Base-by-base conservation (phyloP, 2,888 invertebrate genomes). In the Laspeyria flexula region DNA sequence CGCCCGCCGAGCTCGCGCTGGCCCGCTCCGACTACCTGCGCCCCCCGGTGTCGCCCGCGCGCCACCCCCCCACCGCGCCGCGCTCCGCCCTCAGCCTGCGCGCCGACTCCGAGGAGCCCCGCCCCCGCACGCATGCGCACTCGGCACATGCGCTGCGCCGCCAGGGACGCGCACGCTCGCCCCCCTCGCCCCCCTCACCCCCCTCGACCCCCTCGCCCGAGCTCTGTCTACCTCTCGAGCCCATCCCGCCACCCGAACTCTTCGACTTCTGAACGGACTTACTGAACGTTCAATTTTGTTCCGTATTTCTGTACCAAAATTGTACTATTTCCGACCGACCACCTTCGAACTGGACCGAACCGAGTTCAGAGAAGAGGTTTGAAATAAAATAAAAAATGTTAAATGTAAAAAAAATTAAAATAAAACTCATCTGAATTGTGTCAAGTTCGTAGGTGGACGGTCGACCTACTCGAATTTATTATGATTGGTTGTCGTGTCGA, bases 231-330 rank as follows among this genome's bases (percentile, higher is more conserved):
- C 87, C 86, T 12, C 61, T 71, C 27, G 83, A 85, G 18, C 88
- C 89, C 0, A 89, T 90, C 47, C 90, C 91, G 49, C 91, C 91
- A 46, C 91, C 91, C 3, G 91, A 90, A 55, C 68, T 88, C 23
- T 92, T 92, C 81, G 87, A 92, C 58, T 89, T 89, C 55, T 89
- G 62, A 77, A 43, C 25, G 15, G 10, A 33, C 18, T 11, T 1
- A 25, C 3, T 15, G n/a, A 11, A 12, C 27, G 5, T n/a, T 29
- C 27, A 7, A n/a, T 29, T 30, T 31, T 11, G 30, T 30, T 30
- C 21, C 12, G 9, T 38, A 12, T 42, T 27, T 29, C 11, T 18
- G 16, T 16, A 34, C 34, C 25, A 15, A 31, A 31, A 23, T 35
- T 23, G 12, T 38, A 34, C 29, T 27, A 27, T 41, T 9, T 11